Percentiles rank a stretch among this genome's conserved stretches.
phyloP scores from a whole-genome alignment of 2,113 vertebrate species.

The rabbit (Oryctolagus cuniculus) region DNA sequence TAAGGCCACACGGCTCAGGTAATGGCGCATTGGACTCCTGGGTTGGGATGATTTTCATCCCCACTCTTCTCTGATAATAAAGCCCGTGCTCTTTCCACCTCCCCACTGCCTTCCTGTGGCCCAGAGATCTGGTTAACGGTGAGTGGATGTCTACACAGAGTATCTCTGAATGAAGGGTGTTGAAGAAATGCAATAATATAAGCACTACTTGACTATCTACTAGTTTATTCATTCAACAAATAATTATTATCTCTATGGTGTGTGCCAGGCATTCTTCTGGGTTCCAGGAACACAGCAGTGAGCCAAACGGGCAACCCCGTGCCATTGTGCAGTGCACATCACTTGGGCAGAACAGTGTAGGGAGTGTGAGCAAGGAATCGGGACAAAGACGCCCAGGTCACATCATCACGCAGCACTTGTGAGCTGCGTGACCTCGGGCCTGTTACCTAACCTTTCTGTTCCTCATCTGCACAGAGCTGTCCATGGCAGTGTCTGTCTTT shows the following conservation, averaged over 20 bases:
- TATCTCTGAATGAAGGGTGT: background rate
- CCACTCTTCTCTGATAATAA: background rate
- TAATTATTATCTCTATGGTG: background rate
- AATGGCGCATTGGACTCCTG: background rate
- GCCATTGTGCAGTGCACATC: background rate
- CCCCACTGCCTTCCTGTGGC: background rate
- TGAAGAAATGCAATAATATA: background rate
- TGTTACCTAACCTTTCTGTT: background rate
- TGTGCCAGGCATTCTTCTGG: background rate
- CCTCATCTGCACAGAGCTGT: background rate
- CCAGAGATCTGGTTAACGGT: background rate
- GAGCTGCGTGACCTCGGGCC: background rate
- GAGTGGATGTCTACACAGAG: background rate
- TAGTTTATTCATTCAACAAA: background rate
- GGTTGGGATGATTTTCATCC: background rate
- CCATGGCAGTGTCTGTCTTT: background rate
- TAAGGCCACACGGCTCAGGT: background rate
- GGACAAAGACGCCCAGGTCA: background rate
- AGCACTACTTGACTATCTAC: background rate
- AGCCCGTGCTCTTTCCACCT: background rate
- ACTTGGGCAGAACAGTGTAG: rapidly evolving
- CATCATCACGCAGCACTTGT: background rate
- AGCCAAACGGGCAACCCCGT: background rate
- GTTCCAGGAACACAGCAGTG: background rate
- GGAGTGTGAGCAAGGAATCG: background rate